These are phyloP conservation scores for Dynastes hyllus DNA, from an alignment of 2,888 invertebrate genomes.

Conservation along the genomic window DNA sequence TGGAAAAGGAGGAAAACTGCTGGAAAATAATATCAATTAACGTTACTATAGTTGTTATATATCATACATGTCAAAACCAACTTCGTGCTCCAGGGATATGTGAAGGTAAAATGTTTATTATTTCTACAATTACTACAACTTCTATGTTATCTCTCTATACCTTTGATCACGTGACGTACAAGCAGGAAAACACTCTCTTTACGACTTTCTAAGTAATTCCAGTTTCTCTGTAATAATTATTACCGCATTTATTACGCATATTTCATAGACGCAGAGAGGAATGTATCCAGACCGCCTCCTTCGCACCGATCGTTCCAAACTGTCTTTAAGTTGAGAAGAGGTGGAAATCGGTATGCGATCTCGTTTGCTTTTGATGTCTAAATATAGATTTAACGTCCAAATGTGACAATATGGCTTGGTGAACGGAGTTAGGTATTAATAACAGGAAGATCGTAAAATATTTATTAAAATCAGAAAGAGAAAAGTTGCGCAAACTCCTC, in stretches of 20 bases:
- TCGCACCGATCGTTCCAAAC: not conserved
- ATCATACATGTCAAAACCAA: slow-evolving; percentile 29
- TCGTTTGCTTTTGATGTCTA: slow-evolving; percentile 41
- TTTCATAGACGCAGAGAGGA: not conserved
- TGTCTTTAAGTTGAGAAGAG: not conserved
- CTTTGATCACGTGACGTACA: not conserved
- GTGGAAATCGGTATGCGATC: slow-evolving; percentile 28
- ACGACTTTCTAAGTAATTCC: too few relatives aligned
- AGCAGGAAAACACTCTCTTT: too few relatives aligned
- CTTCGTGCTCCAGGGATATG: not conserved
- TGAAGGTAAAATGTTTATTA: slow-evolving; percentile 27
- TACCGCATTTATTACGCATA: not conserved
- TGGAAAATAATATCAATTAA: slow-evolving; percentile 47
- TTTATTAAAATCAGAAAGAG: slow-evolving; percentile 46
- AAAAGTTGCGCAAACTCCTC: slow-evolving; percentile 44
- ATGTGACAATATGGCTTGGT: slow-evolving; percentile 45
- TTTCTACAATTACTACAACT: not conserved
- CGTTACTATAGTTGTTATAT: slow-evolving; percentile 21
- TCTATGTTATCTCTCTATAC: not conserved
- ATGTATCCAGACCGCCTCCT: not conserved
- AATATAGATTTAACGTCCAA: slow-evolving; percentile 44
- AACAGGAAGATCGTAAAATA: slow-evolving; percentile 49
- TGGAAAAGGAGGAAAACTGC: slow-evolving; percentile 23
- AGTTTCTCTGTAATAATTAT: not conserved
- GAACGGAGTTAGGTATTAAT: slow-evolving; percentile 40